phyloP scores from a whole-genome alignment of 2,888 invertebrate genomes.

The Steinernema hermaphroditum region DNA sequence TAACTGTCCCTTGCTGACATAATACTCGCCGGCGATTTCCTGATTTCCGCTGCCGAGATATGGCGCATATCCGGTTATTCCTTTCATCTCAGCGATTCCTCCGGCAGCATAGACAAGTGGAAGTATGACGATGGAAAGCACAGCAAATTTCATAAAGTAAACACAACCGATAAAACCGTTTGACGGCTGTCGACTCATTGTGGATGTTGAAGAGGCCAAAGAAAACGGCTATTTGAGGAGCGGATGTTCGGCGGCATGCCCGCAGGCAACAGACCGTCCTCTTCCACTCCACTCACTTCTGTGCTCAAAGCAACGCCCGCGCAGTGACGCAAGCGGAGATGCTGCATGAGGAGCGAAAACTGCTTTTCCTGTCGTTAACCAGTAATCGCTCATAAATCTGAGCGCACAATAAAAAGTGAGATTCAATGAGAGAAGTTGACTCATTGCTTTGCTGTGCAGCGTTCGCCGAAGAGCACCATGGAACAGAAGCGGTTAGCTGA shows the following conservation, averaged over 20 bases:
- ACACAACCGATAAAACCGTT: too few species aligned
- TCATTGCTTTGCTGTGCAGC: neutral
- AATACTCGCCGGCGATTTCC: slow-evolving; percentile 48
- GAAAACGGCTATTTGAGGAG: slow-evolving; percentile 24
- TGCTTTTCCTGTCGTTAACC: neutral
- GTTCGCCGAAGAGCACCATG: neutral
- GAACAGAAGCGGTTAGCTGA: neutral
- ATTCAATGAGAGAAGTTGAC: neutral
- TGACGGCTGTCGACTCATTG: neutral
- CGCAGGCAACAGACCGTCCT: neutral
- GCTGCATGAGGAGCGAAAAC: neutral
- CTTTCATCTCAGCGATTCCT: slow-evolving; percentile 47
- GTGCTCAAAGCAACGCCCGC: neutral
- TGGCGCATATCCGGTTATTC: slow-evolving; percentile 51
- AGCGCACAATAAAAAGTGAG: slow-evolving; percentile 2
- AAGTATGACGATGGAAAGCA: neutral
- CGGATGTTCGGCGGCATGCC: neutral
- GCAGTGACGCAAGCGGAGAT: slow-evolving; percentile 14
- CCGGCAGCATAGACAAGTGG: slow-evolving; percentile 38
- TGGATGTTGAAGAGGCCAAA: neutral
- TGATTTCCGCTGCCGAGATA: slow-evolving; percentile 50
- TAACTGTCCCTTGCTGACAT: neutral
- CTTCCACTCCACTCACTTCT: neutral
- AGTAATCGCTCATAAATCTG: neutral
- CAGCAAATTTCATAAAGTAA: neutral